phyloP scores from a whole-genome alignment of 1,140 invertebrate species.

The Chymomyza costata region DNA sequence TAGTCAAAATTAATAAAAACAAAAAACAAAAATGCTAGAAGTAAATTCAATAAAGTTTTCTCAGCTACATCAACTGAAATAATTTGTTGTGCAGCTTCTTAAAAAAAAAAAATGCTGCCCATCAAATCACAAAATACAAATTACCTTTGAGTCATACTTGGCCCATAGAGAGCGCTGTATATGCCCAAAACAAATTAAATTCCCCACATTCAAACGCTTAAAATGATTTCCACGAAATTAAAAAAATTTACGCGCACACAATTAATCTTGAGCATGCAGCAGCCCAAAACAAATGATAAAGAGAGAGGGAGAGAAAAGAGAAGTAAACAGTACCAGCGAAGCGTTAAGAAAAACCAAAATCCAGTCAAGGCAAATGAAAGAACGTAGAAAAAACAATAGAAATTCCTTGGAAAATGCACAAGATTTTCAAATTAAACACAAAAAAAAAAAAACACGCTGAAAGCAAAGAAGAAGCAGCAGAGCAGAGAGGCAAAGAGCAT shows the following conservation, averaged over 20 bases:
- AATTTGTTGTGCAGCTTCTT: too few relatives aligned
- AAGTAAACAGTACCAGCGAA: too few relatives aligned
- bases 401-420: slow-evolving; percentile 57
- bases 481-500: background rate
- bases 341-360: too few relatives aligned
- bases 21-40: slow-evolving; percentile 21
- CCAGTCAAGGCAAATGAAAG: too few relatives aligned
- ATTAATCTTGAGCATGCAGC: slow-evolving; percentile 51
- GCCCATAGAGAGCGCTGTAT: background rate
- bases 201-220: slow-evolving; percentile 24
- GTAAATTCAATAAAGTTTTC: too few relatives aligned
- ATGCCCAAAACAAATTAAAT: slow-evolving; percentile 51
- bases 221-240: slow-evolving; percentile 69
- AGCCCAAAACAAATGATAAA: slow-evolving; percentile 23
- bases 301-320: slow-evolving; percentile 6
- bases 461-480: too few relatives aligned
- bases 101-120: slow-evolving; percentile 3
- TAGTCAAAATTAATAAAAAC: slow-evolving; percentile 6
- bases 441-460: too few relatives aligned
- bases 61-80: too few relatives aligned
- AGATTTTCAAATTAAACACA: slow-evolving; percentile 28
- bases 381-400: slow-evolving; percentile 13
- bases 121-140: slow-evolving; percentile 55
- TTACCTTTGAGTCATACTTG: slow-evolving; percentile 26
- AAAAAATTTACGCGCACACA: slow-evolving; percentile 69